Evolutionary conservation across 2,888 invertebrate species (phyloP), one percentile per base, ranked within the genome.

Genomic region (Parascotia fuliginaria): DNA sequence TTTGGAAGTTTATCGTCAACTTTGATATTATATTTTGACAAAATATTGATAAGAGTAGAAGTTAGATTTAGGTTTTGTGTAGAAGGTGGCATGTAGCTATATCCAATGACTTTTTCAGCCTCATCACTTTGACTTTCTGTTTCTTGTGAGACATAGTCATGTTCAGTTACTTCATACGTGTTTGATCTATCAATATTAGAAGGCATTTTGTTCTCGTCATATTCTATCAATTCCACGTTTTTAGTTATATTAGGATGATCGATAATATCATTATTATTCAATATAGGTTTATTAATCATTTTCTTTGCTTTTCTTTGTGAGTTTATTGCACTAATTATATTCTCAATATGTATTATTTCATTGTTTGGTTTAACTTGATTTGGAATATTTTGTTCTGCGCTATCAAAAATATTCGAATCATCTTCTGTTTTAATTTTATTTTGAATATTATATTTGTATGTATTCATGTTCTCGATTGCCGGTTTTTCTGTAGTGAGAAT

Each of bases 1-100:
- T 91, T 90, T 57, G 70, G 65, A 2, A 86, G 60, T 27, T 74
- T 61, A 48, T 88, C 87, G 24, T 77, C 62, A 0, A 60, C 59
- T 27, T 75, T 72, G 29, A 89, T 88, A 39, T 87, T 85, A 41
- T 91, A 87, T 64, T 82, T 85, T 1, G 77, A 74, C 6, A 91
- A 77, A 48, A 83, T 79, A 24, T 75, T 59, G 9, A 64, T 53
- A n/a, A 84, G 64, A 33, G 41, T 61, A 9, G 63, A 60, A 5
- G 65, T 76, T 5, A 70, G 50, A 52, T 77, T 78, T 38, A 55
- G 44, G 11, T 42, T 64, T 34, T 50, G 42, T 32, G 31, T 16
- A 14, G 11, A 36, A 19, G 65, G 65, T 37, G 34, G 38, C 4
- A 54, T 58, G 49, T 71, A 69, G 32, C 55, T 58, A 45, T 75